phyloP scores from a whole-genome alignment of 2,113 vertebrate genomes.

The Corythornis cristatus region DNA sequence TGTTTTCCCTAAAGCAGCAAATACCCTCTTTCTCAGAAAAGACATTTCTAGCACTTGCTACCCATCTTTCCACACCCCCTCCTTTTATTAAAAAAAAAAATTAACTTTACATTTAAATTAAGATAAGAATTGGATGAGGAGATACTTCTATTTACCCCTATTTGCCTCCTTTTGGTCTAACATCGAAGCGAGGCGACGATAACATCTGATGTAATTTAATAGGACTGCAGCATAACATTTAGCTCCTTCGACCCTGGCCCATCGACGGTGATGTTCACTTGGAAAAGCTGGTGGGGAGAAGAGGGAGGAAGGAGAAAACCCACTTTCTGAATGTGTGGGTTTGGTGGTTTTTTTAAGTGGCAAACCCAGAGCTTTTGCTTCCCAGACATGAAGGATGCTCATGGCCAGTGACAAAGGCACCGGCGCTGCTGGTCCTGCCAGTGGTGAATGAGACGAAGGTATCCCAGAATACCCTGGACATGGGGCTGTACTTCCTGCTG shows the following conservation, averaged over 20 bases:
- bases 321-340: background rate
- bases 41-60: conserved; percentile 67
- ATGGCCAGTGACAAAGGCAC: conserved; percentile 63
- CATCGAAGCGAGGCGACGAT: background rate
- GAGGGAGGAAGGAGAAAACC: background rate
- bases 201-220: conserved; percentile 29
- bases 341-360: background rate
- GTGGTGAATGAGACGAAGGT: conserved; percentile 73
- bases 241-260: background rate
- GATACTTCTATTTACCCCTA: conserved; percentile 14
- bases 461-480: conserved; percentile 79
- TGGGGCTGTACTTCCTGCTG: conserved; percentile 81
- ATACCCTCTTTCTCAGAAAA: conserved; percentile 83
- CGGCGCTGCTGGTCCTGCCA: background rate
- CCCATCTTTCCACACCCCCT: background rate
- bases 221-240: conserved; percentile 13
- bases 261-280: conserved; percentile 18
- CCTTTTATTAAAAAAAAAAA: background rate
- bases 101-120: conserved; percentile 27
- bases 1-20: conserved; percentile 86
- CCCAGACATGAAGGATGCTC: conserved; percentile 56
- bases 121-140: conserved; percentile 16
- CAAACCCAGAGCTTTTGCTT: conserved; percentile 38
- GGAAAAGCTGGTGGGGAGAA: conserved; percentile 21
- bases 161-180: conserved; percentile 12